Conservation (phyloP, 1,140 invertebrate genomes). For the Conopomorpha cramerella region DNA sequence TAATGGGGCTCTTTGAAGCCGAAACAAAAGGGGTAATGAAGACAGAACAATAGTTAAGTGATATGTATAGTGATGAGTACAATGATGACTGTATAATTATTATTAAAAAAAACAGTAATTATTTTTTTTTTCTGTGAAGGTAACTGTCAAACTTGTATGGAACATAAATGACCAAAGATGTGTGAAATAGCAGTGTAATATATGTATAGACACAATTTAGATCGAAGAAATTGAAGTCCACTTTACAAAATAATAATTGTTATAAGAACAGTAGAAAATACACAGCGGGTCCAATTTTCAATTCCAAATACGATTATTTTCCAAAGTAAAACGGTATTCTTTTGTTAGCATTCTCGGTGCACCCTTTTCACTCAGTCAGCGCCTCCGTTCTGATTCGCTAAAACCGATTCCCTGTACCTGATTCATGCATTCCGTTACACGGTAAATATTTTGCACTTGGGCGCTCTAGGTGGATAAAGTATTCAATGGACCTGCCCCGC, state of each 20-base stretch:
- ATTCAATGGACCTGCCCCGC: conserved; percentile 36
- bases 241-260: not conserved
- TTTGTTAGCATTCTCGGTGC: conserved; percentile 22
- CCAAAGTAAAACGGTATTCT: not conserved
- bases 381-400: conserved; percentile 32
- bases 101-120: too few relatives aligned
- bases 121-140: too few relatives aligned
- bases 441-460: conserved; percentile 56
- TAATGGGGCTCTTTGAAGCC: too few relatives aligned
- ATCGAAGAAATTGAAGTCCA: not conserved
- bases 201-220: not conserved
- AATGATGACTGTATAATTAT: too few relatives aligned
- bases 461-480: conserved; percentile 41
- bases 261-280: not conserved
- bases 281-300: too few relatives aligned
- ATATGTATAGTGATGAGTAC: too few relatives aligned
- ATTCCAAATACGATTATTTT: too few relatives aligned
- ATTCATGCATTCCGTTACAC: conserved; percentile 58
- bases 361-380: conserved; percentile 27
- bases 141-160: too few relatives aligned
- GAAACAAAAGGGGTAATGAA: too few relatives aligned
- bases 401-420: conserved; percentile 58
- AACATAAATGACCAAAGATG: too few relatives aligned
- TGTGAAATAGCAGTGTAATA: too few relatives aligned
- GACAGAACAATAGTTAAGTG: too few relatives aligned